Percentiles rank a stretch among this genome's conserved stretches.
phyloP scores from a whole-genome alignment of 2,888 invertebrate species.

The Tortrix viridana region DNA sequence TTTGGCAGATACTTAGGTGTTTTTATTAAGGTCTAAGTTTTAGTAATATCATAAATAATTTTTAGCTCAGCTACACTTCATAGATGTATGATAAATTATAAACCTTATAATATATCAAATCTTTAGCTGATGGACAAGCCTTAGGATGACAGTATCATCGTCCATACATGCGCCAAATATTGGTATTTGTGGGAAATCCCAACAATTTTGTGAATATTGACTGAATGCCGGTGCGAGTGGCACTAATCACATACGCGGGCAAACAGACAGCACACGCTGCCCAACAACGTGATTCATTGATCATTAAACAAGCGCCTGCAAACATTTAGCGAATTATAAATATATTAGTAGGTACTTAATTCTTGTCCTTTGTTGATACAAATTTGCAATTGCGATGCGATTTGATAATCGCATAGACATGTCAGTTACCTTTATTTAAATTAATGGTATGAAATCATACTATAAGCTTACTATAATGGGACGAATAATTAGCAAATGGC shows the following conservation, averaged over 20 bases:
- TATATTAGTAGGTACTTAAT: constrained; percentile 23
- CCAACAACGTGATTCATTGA: constrained; percentile 31
- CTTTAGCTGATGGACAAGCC: constrained; percentile 13
- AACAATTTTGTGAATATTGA: constrained; percentile 32
- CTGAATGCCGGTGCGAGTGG: constrained; percentile 32
- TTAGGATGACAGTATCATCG: constrained; percentile 32
- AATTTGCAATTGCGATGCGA: too few relatives aligned
- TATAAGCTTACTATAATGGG: not conserved
- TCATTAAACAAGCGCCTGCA: constrained; percentile 23
- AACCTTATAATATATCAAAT: constrained; percentile 13
- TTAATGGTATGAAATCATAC: not conserved
- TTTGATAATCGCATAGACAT: too few relatives aligned
- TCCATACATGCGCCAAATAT: constrained; percentile 30
- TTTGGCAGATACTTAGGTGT: too few relatives aligned
- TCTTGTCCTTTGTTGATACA: constrained; percentile 19
- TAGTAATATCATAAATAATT: too few relatives aligned
- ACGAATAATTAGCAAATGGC: constrained; percentile 1
- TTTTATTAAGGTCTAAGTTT: too few relatives aligned
- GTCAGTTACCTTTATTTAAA: constrained; percentile 7
- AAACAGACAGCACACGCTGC: constrained; percentile 22
- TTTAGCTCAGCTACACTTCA: too few relatives aligned
- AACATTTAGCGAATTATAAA: constrained; percentile 36
- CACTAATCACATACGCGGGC: constrained; percentile 37
- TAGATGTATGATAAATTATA: too few relatives aligned
- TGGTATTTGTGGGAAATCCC: constrained; percentile 38